Percentiles rank a stretch among this genome's conserved stretches.
Evolutionary conservation across 2,113 vertebrate species (phyloP).

Genomic region (Spea bombifrons): DNA sequence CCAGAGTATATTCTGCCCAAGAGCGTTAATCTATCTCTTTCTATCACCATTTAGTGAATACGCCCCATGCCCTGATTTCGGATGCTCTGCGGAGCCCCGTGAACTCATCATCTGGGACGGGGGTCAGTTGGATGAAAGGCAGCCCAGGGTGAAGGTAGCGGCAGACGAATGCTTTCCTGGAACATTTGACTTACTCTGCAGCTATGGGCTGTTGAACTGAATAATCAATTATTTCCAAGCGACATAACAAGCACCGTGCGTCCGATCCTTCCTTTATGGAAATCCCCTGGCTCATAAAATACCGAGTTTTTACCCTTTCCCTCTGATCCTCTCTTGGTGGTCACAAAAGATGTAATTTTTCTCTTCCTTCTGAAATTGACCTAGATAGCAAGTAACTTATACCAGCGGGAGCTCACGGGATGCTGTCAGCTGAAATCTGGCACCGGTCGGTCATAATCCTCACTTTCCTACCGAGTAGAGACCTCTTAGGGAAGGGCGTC

Average conservation of each 20-base stretch:
- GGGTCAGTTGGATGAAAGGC: too few relatives aligned
- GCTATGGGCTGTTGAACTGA: too few relatives aligned
- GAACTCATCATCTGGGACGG: too few relatives aligned
- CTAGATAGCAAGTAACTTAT: constrained; percentile 39
- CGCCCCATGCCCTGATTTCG: too few relatives aligned
- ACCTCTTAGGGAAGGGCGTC: constrained; percentile 26
- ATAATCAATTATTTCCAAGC: constrained; percentile 10
- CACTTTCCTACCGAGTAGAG: constrained; percentile 14
- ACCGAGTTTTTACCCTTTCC: constrained; percentile 4
- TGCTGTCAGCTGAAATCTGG: constrained; percentile 2
- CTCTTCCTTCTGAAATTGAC: constrained; percentile 32
- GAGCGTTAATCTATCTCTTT: too few relatives aligned
- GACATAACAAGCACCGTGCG: constrained; percentile 2
- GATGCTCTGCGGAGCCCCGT: too few relatives aligned
- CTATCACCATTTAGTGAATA: too few relatives aligned
- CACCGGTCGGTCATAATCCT: constrained; percentile 34
- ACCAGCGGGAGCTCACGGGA: constrained; percentile 25
- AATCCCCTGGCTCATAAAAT: constrained; percentile 18
- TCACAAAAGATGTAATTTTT: constrained; percentile 38
- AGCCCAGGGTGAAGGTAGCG: too few relatives aligned
- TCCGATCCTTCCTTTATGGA: constrained; percentile 25
- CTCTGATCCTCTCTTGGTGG: constrained; percentile 12
- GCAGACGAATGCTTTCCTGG: too few relatives aligned
- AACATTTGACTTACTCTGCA: too few relatives aligned
- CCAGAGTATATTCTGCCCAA: neutral